Percentiles rank a stretch among this genome's conserved stretches.
phyloP scores from a whole-genome alignment of 2,888 invertebrate species.

The Uropetala carovei region DNA sequence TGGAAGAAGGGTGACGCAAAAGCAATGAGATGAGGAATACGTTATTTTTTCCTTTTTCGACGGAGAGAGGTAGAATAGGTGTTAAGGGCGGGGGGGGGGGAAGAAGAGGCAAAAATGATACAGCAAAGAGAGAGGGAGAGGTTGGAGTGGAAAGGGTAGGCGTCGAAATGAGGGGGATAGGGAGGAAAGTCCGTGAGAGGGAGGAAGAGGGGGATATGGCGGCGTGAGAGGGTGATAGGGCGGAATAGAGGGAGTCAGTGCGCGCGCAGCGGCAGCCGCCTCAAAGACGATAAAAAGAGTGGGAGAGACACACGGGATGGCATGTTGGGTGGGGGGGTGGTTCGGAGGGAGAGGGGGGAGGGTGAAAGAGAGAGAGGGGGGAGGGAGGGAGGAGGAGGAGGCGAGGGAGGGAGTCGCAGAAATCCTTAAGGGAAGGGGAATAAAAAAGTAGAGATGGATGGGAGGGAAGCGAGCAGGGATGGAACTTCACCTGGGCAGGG shows the following conservation, averaged over 20 bases:
- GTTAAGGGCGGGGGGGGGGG: background rate
- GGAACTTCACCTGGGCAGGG: background rate
- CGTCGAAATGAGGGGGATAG: background rate
- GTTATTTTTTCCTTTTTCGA: background rate
- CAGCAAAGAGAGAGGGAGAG: background rate
- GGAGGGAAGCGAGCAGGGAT: background rate
- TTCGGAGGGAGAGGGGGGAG: constrained; percentile 1
- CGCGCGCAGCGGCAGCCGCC: constrained; percentile 52
- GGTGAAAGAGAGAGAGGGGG: background rate
- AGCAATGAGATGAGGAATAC: background rate
- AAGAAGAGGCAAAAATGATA: background rate
- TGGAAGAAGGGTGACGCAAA: background rate
- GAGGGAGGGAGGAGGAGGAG: background rate
- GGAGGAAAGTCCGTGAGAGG: background rate
- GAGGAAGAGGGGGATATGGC: too few relatives aligned
- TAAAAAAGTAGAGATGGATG: background rate
- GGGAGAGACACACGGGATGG: constrained; percentile 22
- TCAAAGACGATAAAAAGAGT: constrained; percentile 10
- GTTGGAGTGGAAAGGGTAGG: background rate
- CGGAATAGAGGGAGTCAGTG: background rate
- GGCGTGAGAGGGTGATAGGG: constrained; percentile 9
- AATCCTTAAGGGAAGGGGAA: too few relatives aligned
- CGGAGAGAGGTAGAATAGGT: background rate
- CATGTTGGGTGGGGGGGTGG: background rate
- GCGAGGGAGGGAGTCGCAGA: background rate